Evolutionary conservation across 2,113 vertebrate genomes (phyloP).

Genomic region (Hepsetus odoe): DNA sequence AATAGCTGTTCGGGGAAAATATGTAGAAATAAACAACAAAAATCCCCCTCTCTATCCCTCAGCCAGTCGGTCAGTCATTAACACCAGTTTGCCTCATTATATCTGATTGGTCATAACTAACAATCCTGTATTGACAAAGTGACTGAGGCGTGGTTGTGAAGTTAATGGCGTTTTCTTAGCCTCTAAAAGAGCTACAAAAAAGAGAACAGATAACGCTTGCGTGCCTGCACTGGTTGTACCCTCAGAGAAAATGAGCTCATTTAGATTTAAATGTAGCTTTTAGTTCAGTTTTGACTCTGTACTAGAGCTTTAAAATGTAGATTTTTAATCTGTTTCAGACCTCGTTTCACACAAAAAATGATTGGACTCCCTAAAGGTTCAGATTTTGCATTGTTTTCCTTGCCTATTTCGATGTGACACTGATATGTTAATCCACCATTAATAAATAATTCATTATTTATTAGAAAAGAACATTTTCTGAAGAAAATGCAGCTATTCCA

Average conservation of each 20-base stretch:
- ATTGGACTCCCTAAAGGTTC: too few relatives aligned
- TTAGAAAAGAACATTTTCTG: too few relatives aligned
- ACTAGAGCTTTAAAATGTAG: background rate
- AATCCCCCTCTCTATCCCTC: background rate
- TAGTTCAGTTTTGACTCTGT: background rate
- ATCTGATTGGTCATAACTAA: conserved; percentile 49
- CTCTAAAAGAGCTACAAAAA: conserved; percentile 52
- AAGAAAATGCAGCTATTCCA: too few relatives aligned
- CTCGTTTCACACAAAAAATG: too few relatives aligned
- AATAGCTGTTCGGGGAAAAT: background rate
- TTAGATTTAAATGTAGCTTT: background rate
- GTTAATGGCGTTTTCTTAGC: conserved; percentile 68
- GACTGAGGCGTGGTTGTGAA: conserved; percentile 41
- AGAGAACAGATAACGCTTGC: conserved; percentile 18
- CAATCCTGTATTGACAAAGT: conserved; percentile 43
- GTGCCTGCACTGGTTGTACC: background rate
- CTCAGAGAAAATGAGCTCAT: conserved; percentile 2
- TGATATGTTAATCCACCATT: too few relatives aligned
- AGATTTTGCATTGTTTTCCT: too few relatives aligned
- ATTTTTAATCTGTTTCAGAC: background rate
- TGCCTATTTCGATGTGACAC: too few relatives aligned
- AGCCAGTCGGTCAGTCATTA: background rate
- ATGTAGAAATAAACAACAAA: background rate
- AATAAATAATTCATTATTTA: too few relatives aligned
- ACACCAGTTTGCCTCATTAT: conserved; percentile 29